Evolutionary conservation across 2,888 invertebrate genomes (phyloP), one percentile per base, ranked within the genome.

Genomic region (Aphrophora alni): DNA sequence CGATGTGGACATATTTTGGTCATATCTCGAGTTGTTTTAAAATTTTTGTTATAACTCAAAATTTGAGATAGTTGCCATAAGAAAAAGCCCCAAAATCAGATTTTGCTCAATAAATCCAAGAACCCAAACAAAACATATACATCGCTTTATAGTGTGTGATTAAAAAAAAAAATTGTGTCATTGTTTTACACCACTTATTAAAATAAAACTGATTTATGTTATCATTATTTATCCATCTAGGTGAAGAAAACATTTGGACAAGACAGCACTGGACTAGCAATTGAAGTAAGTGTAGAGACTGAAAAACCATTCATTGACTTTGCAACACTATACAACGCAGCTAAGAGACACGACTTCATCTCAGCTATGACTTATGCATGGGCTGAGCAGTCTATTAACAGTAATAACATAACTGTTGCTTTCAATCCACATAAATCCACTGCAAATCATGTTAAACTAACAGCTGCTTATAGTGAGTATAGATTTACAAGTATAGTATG

Each of bases 251-350:
- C 82, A 12, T 33, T 83, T 72, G 86, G 86, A 38, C 80, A 85
- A 75, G 83, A 85, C 72, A 81, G 88, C 82, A 88, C 90, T 78
- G 92, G 93, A 25, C 87, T 90, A 84, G 88, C 89, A 71, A 90
- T 91, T 88, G 90, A 90, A 38, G 83, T 91, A 5, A 88, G 91
- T 85, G 90, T 90, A 82, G 89, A 89, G 83, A 90, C 91, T 44
- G 91, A 92, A 71, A 87, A 87, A 73, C 89, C 90, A 85, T 90
- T 88, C 84, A 87, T 88, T 68, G 89, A 89, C 82, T 84, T 88
- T 44, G 86, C 86, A 25, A 87, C 86, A 79, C 85, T 89, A 82
- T 86, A 87, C 84, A 86, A 88, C 24, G 82, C 83, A 78, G 80
- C 84, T 27, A 72, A 28, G 38, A 78, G 73, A 28, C 84, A 87